Evolutionary conservation across 1,140 invertebrate genomes (phyloP).

Genomic region (Hyles vespertilio): DNA sequence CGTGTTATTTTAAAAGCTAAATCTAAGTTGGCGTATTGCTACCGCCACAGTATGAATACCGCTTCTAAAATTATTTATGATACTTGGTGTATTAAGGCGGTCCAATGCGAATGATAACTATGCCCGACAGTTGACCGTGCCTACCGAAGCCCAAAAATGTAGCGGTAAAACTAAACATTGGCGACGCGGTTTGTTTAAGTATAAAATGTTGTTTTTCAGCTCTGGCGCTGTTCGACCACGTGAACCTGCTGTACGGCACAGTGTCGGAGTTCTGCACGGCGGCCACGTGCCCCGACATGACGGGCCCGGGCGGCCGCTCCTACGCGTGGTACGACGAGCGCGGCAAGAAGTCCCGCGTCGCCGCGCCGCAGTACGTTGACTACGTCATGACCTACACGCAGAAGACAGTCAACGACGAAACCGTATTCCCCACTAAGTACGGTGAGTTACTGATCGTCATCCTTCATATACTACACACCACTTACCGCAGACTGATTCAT

Average conservation of each 20-base stretch:
- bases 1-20: too few relatives aligned
- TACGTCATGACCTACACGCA: constrained; percentile 99
- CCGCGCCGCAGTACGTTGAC: constrained; percentile 98
- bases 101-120: too few relatives aligned
- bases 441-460: constrained; percentile 77
- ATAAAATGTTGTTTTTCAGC: constrained; percentile 75
- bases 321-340: constrained; percentile 99
- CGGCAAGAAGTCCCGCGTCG: constrained; percentile 97
- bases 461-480: too few relatives aligned
- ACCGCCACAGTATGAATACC: too few relatives aligned
- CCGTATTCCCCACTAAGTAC: constrained; percentile 98
- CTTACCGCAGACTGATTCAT: neutral
- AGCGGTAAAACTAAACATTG: too few relatives aligned
- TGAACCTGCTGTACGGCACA: constrained; percentile 97
- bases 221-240: constrained; percentile 98
- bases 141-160: too few relatives aligned
- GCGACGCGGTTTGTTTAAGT: too few relatives aligned
- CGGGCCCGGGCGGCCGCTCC: constrained; percentile 93
- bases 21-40: too few relatives aligned
- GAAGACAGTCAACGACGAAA: constrained; percentile 97
- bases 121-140: too few relatives aligned
- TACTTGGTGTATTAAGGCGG: too few relatives aligned
- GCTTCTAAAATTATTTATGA: too few relatives aligned
- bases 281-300: constrained; percentile 95
- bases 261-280: constrained; percentile 98